Conservation (phyloP, 2,113 vertebrate genomes). For the Upupa epops region DNA sequence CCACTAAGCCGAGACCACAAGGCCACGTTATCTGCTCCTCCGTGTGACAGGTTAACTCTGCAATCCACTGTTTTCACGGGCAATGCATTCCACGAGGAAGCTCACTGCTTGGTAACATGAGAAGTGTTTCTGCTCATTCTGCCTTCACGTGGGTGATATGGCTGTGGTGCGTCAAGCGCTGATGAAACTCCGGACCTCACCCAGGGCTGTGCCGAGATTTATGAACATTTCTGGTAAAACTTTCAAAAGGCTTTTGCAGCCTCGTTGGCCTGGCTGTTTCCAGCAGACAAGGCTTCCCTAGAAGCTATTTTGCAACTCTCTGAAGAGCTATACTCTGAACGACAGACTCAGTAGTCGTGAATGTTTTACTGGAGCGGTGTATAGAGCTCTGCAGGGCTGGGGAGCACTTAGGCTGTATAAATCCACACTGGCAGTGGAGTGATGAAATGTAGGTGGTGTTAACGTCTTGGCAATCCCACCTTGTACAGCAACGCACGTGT, state of each 20-base stretch:
- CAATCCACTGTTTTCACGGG: slow-evolving; percentile 7
- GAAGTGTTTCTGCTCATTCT: background rate
- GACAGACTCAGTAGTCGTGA: background rate
- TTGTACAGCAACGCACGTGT: background rate
- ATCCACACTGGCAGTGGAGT: fast-evolving
- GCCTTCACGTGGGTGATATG: background rate
- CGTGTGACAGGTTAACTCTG: slow-evolving; percentile 19
- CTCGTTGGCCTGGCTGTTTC: background rate
- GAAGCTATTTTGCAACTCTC: background rate
- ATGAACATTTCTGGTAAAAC: background rate
- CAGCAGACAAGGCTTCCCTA: background rate
- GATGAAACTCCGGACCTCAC: background rate
- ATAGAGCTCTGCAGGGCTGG: background rate
- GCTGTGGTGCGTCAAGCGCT: background rate
- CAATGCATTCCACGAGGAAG: slow-evolving; percentile 9
- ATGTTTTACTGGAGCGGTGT: background rate
- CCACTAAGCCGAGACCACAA: fast-evolving
- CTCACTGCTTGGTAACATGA: background rate
- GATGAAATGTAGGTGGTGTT: background rate
- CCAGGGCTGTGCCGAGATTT: background rate
- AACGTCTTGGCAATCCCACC: background rate
- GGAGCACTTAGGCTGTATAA: background rate
- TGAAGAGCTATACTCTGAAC: background rate
- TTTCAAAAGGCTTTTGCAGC: background rate
- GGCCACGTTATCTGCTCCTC: background rate